Evolutionary conservation across 2,888 invertebrate genomes (phyloP).

Genomic region (Xanthia icteritia): DNA sequence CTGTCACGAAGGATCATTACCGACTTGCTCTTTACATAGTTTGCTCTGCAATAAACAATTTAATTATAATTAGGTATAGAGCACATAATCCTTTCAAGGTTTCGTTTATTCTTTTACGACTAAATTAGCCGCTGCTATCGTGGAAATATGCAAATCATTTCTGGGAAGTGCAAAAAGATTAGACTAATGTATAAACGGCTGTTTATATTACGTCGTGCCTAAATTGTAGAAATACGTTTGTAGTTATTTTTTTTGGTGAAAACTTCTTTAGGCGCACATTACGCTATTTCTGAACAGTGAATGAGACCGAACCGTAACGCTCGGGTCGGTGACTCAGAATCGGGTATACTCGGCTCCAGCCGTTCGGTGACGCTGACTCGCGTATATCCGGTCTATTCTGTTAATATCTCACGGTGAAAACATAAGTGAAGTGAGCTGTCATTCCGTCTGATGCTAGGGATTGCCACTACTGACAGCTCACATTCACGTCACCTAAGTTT

Average conservation of each 20-base stretch:
- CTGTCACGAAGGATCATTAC: slow-evolving; percentile 34
- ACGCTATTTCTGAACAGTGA: not conserved
- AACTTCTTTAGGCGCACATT: not conserved
- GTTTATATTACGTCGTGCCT: not conserved
- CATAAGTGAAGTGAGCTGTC: too few relatives aligned
- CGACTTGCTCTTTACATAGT: slow-evolving; percentile 4
- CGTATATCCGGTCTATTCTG: too few relatives aligned
- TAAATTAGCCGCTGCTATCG: slow-evolving; percentile 20
- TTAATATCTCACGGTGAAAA: too few relatives aligned
- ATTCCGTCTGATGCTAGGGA: too few relatives aligned
- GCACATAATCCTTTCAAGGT: slow-evolving; percentile 22
- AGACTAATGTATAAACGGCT: not conserved
- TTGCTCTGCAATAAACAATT: slow-evolving; percentile 28
- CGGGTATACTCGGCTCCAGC: not conserved
- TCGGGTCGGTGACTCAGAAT: not conserved
- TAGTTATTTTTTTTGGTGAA: not conserved
- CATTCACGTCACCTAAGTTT: too few relatives aligned
- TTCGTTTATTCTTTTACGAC: slow-evolving; percentile 48
- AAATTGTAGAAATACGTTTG: not conserved
- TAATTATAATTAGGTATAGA: slow-evolving; percentile 10
- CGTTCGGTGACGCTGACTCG: too few relatives aligned
- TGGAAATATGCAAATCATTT: slow-evolving; percentile 30
- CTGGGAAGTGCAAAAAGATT: slow-evolving; percentile 21
- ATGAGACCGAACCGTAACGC: too few relatives aligned
- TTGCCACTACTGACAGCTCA: too few relatives aligned